These are phyloP conservation scores for Drosophila pseudotakahashii DNA, from an alignment of 2,888 invertebrate genomes.

Conservation along the genomic window DNA sequence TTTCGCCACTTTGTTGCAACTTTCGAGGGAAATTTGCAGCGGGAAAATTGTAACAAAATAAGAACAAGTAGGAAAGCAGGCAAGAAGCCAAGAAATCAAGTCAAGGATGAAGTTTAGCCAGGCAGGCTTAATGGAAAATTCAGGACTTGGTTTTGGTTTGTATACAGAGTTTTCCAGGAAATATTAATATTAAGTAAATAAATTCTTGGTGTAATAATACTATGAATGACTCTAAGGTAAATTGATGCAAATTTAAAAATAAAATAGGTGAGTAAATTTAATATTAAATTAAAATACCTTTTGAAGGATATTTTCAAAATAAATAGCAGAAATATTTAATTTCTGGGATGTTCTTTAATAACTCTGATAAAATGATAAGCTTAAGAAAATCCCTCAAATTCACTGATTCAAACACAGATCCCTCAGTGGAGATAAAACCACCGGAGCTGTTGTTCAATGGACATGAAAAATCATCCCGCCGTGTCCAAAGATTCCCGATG, in stretches of 20 bases:
- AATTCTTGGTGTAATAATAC: too few species aligned
- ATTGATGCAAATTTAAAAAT: too few species aligned
- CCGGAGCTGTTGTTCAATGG: slow-evolving; percentile 2
- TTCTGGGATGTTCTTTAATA: too few species aligned
- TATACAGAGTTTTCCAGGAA: not conserved
- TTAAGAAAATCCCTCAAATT: not conserved
- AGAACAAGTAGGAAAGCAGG: not conserved
- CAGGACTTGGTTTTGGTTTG: not conserved
- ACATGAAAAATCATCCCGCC: slow-evolving; percentile 14
- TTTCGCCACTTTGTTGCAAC: slow-evolving; percentile 22
- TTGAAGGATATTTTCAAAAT: too few species aligned
- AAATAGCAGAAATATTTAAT: too few species aligned
- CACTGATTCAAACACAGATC: not conserved
- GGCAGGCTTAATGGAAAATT: not conserved
- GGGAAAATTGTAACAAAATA: slow-evolving; percentile 11
- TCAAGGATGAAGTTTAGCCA: slow-evolving; percentile 9
- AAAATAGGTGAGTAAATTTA: too few species aligned
- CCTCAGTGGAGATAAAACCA: not conserved
- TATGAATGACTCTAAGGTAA: too few species aligned
- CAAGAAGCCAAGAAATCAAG: slow-evolving; percentile 10
- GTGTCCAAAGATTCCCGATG: slow-evolving; percentile 24
- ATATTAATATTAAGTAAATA: too few species aligned
- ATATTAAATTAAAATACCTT: too few species aligned
- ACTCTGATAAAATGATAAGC: not conserved
- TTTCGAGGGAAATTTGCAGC: slow-evolving; percentile 4